Percentiles rank a stretch among this genome's conserved stretches.
phyloP scores from a whole-genome alignment of 2,113 vertebrate species.

The Phylloscopus whistleri region DNA sequence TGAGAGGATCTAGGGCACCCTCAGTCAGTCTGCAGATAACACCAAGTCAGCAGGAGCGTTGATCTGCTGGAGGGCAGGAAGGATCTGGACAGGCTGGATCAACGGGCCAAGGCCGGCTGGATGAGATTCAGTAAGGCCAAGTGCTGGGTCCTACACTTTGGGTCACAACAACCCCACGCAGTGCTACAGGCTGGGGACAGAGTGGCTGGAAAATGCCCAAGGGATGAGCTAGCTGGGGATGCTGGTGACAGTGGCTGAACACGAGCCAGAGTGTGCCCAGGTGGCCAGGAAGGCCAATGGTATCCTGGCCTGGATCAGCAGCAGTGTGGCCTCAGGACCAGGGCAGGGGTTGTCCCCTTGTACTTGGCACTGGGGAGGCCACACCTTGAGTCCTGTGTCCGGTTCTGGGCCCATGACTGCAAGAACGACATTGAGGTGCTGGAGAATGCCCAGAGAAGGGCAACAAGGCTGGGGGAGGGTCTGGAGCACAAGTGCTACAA shows the following conservation, averaged over 20 bases:
- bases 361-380: too few relatives aligned
- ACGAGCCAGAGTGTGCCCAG: too few relatives aligned
- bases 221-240: not conserved
- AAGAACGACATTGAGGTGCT: too few relatives aligned
- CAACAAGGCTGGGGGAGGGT: too few relatives aligned
- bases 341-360: too few relatives aligned
- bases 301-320: too few relatives aligned
- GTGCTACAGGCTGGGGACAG: not conserved
- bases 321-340: too few relatives aligned
- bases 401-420: too few relatives aligned
- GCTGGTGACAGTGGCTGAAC: not conserved
- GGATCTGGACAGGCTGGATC: not conserved
- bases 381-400: too few relatives aligned
- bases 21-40: not conserved
- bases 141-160: not conserved
- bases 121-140: not conserved
- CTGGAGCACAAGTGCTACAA: too few relatives aligned
- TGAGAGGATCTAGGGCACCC: not conserved
- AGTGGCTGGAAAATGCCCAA: not conserved
- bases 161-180: not conserved
- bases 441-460: too few relatives aligned
- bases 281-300: too few relatives aligned
- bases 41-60: accelerated
- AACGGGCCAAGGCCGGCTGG: not conserved
- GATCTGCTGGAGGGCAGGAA: not conserved